These are phyloP conservation scores for Onychostruthus taczanowskii DNA, from an alignment of 2,113 vertebrate species.

Conservation along the genomic window DNA sequence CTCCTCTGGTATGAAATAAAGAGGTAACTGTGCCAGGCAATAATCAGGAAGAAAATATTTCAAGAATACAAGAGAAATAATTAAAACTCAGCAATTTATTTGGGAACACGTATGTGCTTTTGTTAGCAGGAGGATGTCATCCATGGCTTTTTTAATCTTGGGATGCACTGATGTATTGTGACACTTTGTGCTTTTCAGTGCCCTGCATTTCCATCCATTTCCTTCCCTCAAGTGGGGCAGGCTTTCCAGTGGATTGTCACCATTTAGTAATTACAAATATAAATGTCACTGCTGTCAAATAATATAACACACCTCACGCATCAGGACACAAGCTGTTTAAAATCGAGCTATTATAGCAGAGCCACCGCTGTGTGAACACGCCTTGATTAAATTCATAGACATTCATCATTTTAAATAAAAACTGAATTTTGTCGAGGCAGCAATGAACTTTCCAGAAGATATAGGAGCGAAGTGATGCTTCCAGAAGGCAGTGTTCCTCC, in stretches of 20 bases:
- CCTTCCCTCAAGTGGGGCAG: neutral
- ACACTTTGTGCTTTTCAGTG: neutral
- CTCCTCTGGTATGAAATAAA: neutral
- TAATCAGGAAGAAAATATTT: neutral
- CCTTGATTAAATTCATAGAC: conserved; percentile 58
- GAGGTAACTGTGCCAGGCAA: neutral
- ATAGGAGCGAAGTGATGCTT: neutral
- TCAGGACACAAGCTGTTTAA: conserved; percentile 67
- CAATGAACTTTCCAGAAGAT: conserved; percentile 52
- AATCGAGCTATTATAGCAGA: conserved; percentile 22
- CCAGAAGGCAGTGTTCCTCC: conserved; percentile 28
- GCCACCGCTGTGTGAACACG: neutral
- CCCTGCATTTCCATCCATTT: neutral
- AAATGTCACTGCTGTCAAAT: conserved; percentile 66
- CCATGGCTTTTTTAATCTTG: neutral
- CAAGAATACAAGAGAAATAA: neutral
- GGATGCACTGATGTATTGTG: neutral
- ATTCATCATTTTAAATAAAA: conserved; percentile 72
- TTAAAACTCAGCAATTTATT: conserved; percentile 16
- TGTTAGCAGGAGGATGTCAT: neutral
- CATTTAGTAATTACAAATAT: conserved; percentile 67
- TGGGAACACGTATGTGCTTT: neutral
- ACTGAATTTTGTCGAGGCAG: conserved; percentile 46
- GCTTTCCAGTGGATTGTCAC: conserved; percentile 40
- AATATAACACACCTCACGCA: conserved; percentile 57